Evolutionary conservation across 64 coral and sea anemone genomes (phyloP), one percentile per base, ranked within the genome.

Genomic region (Actinia tenebrosa): DNA sequence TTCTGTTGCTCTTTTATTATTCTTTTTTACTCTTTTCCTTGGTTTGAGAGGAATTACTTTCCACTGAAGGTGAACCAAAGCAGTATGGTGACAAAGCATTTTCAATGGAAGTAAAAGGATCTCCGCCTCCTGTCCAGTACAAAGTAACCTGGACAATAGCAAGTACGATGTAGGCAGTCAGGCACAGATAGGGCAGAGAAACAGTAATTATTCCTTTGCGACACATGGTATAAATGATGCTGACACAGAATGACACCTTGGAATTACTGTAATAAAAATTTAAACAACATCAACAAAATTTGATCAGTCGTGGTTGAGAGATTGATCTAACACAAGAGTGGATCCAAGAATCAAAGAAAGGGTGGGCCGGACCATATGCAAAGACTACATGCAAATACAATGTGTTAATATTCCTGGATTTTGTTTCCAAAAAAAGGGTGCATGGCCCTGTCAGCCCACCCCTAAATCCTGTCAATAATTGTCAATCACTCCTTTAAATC

Each of bases 61-160:
- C 50, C 79, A 81, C 1, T 75, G 44, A 45, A n/a, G 83, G 53
- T 53, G 52, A 85, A 25, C 83, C 83, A 83, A 85, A 62, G 83
- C 83, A 85, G 22, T 22, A 56, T 22, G 83, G 83, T 85, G 83
- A 85, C 19, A 85, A 22, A 15, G 83, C 56, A 37, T 85, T 85
- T 54, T 85, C 83, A 59, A 85, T 44, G 16, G 13, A 10, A 59
- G 63, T 43, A 64, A 85, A 85, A 53, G 83, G 83, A 56, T 85
- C 83, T 54, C 42, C 37, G 1, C 54, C 50, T 1, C 16, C 83
- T 18, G 37, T 59, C 53, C 44, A 43, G 56, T 61, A 64, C 53
- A 85, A 54, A 16, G 56, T 53, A 46, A 85, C 83, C 55, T 61
- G 44, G 53, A 60, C 27, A 3, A 60, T 2, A 59, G 83, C 53